phyloP scores from a whole-genome alignment of 2,888 invertebrate species.

The Dynastes hyllus region DNA sequence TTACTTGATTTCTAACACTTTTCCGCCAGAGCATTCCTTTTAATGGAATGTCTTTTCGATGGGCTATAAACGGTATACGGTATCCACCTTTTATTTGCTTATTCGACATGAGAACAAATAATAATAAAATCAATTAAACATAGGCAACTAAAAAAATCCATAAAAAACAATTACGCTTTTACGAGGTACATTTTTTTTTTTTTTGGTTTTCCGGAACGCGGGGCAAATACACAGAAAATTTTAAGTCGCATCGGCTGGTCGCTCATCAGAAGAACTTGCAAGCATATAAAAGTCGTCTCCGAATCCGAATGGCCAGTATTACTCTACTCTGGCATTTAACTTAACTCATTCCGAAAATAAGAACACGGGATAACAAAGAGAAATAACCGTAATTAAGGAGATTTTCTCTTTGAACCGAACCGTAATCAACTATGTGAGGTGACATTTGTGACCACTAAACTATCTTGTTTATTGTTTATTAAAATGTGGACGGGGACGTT shows the following conservation, averaged over 20 bases:
- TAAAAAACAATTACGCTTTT: constrained; percentile 39
- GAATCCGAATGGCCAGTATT: constrained; percentile 33
- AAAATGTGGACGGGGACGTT: constrained; percentile 66
- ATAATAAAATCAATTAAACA: constrained; percentile 40
- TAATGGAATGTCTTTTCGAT: constrained; percentile 17
- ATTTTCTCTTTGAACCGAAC: constrained; percentile 55
- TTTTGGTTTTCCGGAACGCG: not conserved
- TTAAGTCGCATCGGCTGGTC: constrained; percentile 17
- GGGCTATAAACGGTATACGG: constrained; percentile 21
- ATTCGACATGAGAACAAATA: constrained; percentile 15
- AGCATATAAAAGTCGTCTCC: constrained; percentile 43
- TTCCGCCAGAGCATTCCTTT: constrained; percentile 15
- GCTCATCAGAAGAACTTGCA: constrained; percentile 39
- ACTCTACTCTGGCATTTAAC: constrained; percentile 38
- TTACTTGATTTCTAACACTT: constrained; percentile 42
- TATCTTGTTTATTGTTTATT: constrained; percentile 68
- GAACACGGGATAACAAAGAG: constrained; percentile 60
- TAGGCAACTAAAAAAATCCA: constrained; percentile 20
- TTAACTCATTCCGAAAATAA: constrained; percentile 58
- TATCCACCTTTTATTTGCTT: not conserved
- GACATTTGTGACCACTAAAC: constrained; percentile 66
- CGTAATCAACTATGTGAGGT: constrained; percentile 60
- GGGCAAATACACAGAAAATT: not conserved
- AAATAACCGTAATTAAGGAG: constrained; percentile 60
- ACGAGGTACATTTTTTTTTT: constrained; percentile 27